Evolutionary conservation across 2,888 invertebrate species (phyloP), one percentile per base, ranked within the genome.

Genomic region (Ametastegia equiseti): DNA sequence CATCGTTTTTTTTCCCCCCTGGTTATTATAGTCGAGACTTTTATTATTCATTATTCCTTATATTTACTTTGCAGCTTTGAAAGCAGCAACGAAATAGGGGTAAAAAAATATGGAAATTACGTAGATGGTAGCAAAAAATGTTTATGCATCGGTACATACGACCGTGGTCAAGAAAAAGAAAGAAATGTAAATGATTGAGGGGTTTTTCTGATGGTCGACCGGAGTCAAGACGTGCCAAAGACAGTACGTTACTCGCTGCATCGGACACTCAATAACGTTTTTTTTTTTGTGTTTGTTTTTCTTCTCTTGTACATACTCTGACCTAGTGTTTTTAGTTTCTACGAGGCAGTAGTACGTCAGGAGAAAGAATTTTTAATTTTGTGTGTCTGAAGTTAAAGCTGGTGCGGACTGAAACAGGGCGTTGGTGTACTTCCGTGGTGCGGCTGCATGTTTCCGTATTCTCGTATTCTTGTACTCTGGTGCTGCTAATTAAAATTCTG

Each of bases 401-500:
- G 33, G 33, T 33, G 75, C n/a, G 19, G 11, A 42, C 6, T 45
- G n/a, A 30, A 42, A 42, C 71, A 71, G 71, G 45, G 45, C n/a
- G 30, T 30, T 39, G 23, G 39, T 67, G 67, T 36, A 39, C 67
- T 67, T 67, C 67, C 67, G 67, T 13, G 67, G 39, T 67, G 54
- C 54, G 36, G 1, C 36, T 23, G 33, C n/a, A 36, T 39, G 19
- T 36, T 39, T 39, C 65, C 39, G 45, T 75, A 36, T 50, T 75
- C 19, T n/a, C 54, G 71, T 71, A 47, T 71, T 71, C 71, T 71
- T 47, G 75, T 75, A 75, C 33, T 75, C 75, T 54, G 30, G 47
- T 50, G 75, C 54, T 33, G 75, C 75, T 75, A 75, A 75, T 75
- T 75, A 75, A 75, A 75, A 75, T 75, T 75, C 75, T 75, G 75